Conservation (phyloP, 2,113 vertebrate genomes). For the Diphyllodes magnificus region DNA sequence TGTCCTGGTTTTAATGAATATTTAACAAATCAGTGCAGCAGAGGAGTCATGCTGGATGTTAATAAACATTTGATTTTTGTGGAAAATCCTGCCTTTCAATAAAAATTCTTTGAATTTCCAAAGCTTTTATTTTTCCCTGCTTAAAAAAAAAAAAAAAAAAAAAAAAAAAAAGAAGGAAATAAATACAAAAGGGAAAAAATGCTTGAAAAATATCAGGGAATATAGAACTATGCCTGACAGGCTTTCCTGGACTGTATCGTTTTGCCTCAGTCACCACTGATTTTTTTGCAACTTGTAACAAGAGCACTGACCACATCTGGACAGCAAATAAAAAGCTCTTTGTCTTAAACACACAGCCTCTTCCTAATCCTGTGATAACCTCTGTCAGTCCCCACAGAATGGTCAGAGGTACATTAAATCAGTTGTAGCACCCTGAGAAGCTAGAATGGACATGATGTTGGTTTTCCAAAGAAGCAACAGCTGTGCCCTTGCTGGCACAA, state of each 20-base stretch:
- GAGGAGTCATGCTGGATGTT: neutral
- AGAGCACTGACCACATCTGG: neutral
- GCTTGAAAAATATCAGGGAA: neutral
- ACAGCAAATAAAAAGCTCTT: neutral
- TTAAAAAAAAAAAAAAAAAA: neutral
- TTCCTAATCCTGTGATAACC: neutral
- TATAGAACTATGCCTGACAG: neutral
- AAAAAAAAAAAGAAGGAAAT: neutral
- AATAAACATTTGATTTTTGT: neutral
- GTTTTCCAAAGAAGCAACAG: neutral
- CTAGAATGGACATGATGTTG: rapidly evolving
- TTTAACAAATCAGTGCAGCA: neutral
- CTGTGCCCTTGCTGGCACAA: neutral
- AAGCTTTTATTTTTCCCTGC: neutral
- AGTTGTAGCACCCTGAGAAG: neutral
- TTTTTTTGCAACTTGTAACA: neutral
- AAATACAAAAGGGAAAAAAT: neutral
- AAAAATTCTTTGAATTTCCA: neutral
- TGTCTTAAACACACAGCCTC: neutral
- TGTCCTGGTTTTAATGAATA: neutral
- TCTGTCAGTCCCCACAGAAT: neutral
- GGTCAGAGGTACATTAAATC: neutral
- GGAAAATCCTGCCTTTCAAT: neutral
- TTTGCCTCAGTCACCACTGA: neutral
- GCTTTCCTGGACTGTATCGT: neutral